Evolutionary conservation across 2,797 vertebrate species (phyloP), one percentile per base, ranked within the genome.

Genomic region (Hafferia zeledoni): DNA sequence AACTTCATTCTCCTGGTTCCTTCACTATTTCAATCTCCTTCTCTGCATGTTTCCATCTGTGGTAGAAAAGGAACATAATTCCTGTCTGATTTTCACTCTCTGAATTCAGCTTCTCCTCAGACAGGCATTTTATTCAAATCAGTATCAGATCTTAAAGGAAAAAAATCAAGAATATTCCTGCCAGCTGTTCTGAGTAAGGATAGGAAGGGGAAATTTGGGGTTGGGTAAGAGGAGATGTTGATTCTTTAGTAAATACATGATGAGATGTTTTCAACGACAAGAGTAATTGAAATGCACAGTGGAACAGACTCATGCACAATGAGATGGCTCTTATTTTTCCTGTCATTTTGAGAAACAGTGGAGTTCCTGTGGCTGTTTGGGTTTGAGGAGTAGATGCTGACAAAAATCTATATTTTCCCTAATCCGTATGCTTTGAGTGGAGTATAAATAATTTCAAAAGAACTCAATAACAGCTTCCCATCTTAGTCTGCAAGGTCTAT

Each of bases 111-210:
- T 86, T 4, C 60, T 69, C 19, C 57, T 68, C 50, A 65, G 30
- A 41, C 18, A 47, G 22, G 15, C 37, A 46, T 52, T 64, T 90
- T 68, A 35, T 67, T 91, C 59, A 72, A 79, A 83, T 79, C 70
- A 76, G 1, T 83, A 80, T 79, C 31, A 77, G 47, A 53, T 31
- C 33, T 47, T 23, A 22, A 2, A 6, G 52, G 74, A 77, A 69
- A 83, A 95, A 81, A 81, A 81, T 47, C 27, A 81, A 70, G 84
- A 57, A 22, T 76, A 31, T 82, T 91, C 86, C 70, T 96, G 52
- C 17, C 67, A 82, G 39, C 47, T 81, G 23, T 37, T 84, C 44
- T 74, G 67, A 76, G 82, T 67, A 74, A 82, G 33, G 33, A 50
- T 61, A 71, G 31, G 37, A 79, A 60, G 70, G 41, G 35, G 31